Base-by-base conservation (phyloP, 2,113 vertebrate species). In the Macroglossus sobrinus region DNA sequence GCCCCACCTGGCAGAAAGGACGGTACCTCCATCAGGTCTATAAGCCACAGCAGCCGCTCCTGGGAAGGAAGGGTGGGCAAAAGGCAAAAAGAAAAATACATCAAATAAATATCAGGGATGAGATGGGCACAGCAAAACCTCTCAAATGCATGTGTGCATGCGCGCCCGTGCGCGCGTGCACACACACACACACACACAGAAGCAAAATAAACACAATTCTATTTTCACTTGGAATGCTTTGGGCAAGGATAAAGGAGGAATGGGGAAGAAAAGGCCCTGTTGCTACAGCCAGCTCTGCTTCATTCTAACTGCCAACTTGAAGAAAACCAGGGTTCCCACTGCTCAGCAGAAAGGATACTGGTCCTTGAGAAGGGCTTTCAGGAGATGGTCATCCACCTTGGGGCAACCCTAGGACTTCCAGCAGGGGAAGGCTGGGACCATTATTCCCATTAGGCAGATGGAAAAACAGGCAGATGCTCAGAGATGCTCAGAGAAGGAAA, bases 11-110 rank as follows among this genome's bases (percentile, higher is more conserved):
- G 43, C 81, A 59, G 90, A 87, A 74, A 96, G 94, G 96, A 96
- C 98, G 98, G 98, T 99, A 99, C 99, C 99, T 99, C 99, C 99
- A 99, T 99, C 98, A 99, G 99, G 99, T 99, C 99, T 99, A 99
- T 99, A 76, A 99, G 99, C 99, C 99, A 99, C 95, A 99, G 98
- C 96, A 99, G 99, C 79, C 99, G 99, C 98, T 99, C 99, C 99
- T 99, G 98, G 97, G 96, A 94, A 82, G 4, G 87, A 45, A 97
- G 40, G 45, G 18, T 57, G 4, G 84, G 91, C 95, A 97, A 33
- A 94, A n/a, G 26, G 89, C 28, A 97, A 94, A 97, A 97, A 95
- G 86, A 93, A 97, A 95, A 95, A 97, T 53, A 85, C 40, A 1
- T 75, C 47, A 96, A 96, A 97, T 96, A 79, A 97, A 96, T 21